A percentile compares a stretch with the other conserved stretches of the same genome.
Evolutionary conservation across 2,888 invertebrate genomes (phyloP).

Genomic region (Octonoba sinensis): DNA sequence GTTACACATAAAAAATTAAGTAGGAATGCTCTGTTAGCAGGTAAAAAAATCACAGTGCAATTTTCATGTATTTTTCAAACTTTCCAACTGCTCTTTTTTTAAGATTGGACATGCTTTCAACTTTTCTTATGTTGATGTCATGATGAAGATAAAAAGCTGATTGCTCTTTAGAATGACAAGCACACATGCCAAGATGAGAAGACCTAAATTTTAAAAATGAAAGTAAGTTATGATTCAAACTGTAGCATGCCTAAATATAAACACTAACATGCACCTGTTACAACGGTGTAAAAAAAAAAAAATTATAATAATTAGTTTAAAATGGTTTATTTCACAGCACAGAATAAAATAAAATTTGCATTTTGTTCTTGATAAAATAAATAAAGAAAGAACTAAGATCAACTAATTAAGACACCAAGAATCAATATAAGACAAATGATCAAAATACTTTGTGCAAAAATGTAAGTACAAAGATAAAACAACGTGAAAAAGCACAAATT

Average conservation of each 20-base stretch:
- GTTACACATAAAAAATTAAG: too few species aligned
- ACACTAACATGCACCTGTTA: not conserved
- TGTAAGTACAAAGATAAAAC: too few species aligned
- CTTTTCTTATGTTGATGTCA: constrained; percentile 24
- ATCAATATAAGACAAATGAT: too few species aligned
- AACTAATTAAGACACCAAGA: too few species aligned
- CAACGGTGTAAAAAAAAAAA: not conserved
- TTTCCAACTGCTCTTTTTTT: constrained; percentile 21
- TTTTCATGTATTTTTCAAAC: constrained; percentile 37
- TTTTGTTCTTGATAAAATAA: too few species aligned
- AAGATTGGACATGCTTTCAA: constrained; percentile 28
- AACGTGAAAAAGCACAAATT: too few species aligned
- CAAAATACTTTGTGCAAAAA: too few species aligned
- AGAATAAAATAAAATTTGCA: too few species aligned
- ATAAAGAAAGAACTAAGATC: too few species aligned
- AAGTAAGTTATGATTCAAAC: not conserved
- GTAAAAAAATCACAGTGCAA: constrained; percentile 12
- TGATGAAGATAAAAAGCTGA: constrained; percentile 39
- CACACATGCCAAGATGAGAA: constrained; percentile 21
- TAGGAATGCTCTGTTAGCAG: too few species aligned
- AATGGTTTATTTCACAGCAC: not conserved
- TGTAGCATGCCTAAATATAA: not conserved
- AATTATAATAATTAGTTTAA: not conserved
- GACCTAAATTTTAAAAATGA: constrained; percentile 25
- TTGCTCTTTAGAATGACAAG: constrained; percentile 20